These are phyloP conservation scores for Pararge aegeria DNA, from an alignment of 1,140 invertebrate genomes.

Conservation along the genomic window DNA sequence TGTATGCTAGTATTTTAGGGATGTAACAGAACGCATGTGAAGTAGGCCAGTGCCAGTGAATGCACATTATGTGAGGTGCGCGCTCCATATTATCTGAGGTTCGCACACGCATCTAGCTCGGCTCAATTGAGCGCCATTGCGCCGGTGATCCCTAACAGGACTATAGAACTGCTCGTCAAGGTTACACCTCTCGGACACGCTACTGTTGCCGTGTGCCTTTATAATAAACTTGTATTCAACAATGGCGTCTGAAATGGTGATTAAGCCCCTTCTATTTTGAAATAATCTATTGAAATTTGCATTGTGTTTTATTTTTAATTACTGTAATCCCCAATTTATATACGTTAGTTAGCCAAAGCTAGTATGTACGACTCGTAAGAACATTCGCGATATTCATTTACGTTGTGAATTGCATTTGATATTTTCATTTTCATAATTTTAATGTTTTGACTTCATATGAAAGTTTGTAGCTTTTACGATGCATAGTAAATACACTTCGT, in stretches of 20 bases:
- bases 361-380: no score
- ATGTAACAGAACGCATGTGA: slow-evolving; percentile 25
- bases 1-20: not conserved
- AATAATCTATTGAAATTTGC: no score
- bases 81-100: slow-evolving; percentile 52
- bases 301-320: no score
- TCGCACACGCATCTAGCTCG: slow-evolving; percentile 68
- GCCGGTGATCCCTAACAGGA: slow-evolving; percentile 56
- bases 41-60: slow-evolving; percentile 22
- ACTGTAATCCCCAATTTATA: not conserved
- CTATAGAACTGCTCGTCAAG: slow-evolving; percentile 57
- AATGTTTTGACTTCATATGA: no score
- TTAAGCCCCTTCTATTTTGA: no score
- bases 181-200: slow-evolving; percentile 52
- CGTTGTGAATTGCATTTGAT: no score
- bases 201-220: slow-evolving; percentile 40
- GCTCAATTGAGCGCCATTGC: slow-evolving; percentile 72
- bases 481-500: no score
- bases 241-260: not conserved
- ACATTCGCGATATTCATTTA: no score
- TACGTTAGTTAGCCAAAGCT: no score
- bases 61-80: slow-evolving; percentile 33
- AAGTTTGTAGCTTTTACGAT: no score
- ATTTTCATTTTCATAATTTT: no score
- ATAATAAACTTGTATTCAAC: slow-evolving; percentile 23